Evolutionary conservation across 2,113 vertebrate species (phyloP), one percentile per base, ranked within the genome.

Genomic region (Malurus melanocephalus): DNA sequence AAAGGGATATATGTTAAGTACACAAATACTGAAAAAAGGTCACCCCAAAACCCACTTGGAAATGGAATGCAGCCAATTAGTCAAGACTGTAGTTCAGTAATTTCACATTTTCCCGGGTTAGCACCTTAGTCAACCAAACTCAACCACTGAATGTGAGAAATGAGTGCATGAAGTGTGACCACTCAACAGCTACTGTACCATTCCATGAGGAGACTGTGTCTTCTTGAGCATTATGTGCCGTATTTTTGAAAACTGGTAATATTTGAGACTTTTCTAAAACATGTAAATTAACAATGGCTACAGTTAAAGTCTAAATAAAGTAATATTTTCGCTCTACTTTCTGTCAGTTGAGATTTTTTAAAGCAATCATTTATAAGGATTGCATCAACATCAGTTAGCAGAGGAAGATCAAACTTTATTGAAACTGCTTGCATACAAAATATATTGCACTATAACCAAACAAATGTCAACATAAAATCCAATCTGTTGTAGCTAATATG

Each of bases 371-470:
- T 97, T 95, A 73, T 97, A 97, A 98, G 93, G 97, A 98, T 98
- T 98, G 96, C 97, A 91, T 97, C 92, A 96, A 97, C 96, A 96
- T 96, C 96, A 96, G 94, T 97, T 97, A 97, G 98, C 97, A 98
- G 98, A 98, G 98, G 98, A 99, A 99, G 98, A 99, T 99, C 98
- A 97, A 99, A 98, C 98, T 99, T 99, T 99, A 99, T 99, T 99
- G 98, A 99, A 99, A 99, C 99, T 98, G 98, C 98, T 99, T 99
- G 98, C 99, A 99, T 99, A 99, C 98, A 99, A 99, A 99, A 99
- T 99, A 99, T 99, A 99, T 99, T 99, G 98, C 98, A 99, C 98
- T 99, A 99, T 99, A 99, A 99, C 98, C 98, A 99, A 98, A 99
- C 99, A 98, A 98, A 98, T 99, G 98, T 99, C 98, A 98, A 99